phyloP scores from a whole-genome alignment of 2,888 invertebrate species.

The Rosalia funebris region DNA sequence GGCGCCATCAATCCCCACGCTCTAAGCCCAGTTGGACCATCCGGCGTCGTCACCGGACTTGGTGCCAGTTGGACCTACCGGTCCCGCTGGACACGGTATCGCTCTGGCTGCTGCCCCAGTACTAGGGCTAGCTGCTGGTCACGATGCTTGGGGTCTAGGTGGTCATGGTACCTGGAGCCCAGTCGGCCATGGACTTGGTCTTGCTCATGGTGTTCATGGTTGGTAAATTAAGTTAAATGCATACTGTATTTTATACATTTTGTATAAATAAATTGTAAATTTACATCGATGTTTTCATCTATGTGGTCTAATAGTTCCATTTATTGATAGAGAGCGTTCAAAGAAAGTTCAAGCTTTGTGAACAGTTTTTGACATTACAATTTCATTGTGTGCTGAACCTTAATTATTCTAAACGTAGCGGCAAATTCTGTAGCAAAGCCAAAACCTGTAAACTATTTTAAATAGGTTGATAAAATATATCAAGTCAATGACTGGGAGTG shows the following conservation, averaged over 20 bases:
- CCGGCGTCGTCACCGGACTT: background rate
- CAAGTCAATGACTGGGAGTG: too few species aligned
- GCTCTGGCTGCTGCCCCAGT: background rate
- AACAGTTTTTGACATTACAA: too few species aligned
- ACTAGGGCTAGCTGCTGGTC: background rate
- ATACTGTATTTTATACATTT: background rate
- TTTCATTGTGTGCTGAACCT: too few species aligned
- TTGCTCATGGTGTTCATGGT: conserved; percentile 17
- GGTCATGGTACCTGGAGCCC: conserved; percentile 4
- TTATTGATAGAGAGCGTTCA: too few species aligned
- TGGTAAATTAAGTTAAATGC: conserved; percentile 5
- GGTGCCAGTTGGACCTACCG: background rate
- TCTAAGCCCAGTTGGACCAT: conserved; percentile 1
- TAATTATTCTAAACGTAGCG: too few species aligned
- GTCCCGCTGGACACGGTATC: background rate
- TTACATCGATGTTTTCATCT: too few species aligned
- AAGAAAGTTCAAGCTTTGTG: too few species aligned
- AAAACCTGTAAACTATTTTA: too few species aligned
- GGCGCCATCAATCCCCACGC: conserved; percentile 22
- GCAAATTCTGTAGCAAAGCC: too few species aligned
- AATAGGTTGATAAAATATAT: too few species aligned
- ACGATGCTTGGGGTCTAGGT: background rate
- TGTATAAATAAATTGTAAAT: background rate
- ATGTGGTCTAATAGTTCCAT: too few species aligned
- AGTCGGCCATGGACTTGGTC: conserved; percentile 10